Base-by-base conservation (phyloP, 1,140 invertebrate genomes). In the Venustaconcha ellipsiformis region DNA sequence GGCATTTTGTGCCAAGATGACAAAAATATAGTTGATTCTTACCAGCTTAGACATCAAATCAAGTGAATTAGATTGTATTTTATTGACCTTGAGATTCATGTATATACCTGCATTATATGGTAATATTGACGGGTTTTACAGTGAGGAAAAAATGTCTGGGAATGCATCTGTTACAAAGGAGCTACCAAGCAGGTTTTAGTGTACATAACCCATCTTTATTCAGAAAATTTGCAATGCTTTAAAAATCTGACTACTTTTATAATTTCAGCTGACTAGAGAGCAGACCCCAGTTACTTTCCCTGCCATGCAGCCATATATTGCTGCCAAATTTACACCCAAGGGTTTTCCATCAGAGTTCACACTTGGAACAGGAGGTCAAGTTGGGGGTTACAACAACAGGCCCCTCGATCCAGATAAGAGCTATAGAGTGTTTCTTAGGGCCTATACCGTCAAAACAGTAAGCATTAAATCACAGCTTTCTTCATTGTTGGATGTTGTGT, bases 351-450 rank as follows among this genome's bases (percentile, higher is more conserved):
- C 71, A 23, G 73, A 81, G 66, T 88, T 87, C 76, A 68, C 76
- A 15, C 79, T 89, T 14, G 86, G 88, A 65, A 85, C 86, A 70
- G 80, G 72, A 15, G 78, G 84, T 63, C 80, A 82, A 48, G 88
- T 87, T 67, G 85, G 82, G 56, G 78, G 80, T 14, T 87, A 85
- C 74, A 62, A 57, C 57, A 89, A 89, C 74, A 58, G 83, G 64
- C 79, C 78, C 20, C 78, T 89, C 14, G 78, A 87, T 59, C 72
- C 66, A 18, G 82, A 86, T 67, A 72, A 68, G 26, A 71, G 67
- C 14, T 89, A 89, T 67, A 67, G 67, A 67, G 85, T 87, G 6
- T 89, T 89, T 75, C 76, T 89, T 1, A 67, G 88, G 67, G 88
- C 86, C 18, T 85, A 86, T 74, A 84, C 86, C 57, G 86, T 87